Base-by-base conservation (phyloP, 2,797 vertebrate genomes). In the Enteromius treurensis region DNA sequence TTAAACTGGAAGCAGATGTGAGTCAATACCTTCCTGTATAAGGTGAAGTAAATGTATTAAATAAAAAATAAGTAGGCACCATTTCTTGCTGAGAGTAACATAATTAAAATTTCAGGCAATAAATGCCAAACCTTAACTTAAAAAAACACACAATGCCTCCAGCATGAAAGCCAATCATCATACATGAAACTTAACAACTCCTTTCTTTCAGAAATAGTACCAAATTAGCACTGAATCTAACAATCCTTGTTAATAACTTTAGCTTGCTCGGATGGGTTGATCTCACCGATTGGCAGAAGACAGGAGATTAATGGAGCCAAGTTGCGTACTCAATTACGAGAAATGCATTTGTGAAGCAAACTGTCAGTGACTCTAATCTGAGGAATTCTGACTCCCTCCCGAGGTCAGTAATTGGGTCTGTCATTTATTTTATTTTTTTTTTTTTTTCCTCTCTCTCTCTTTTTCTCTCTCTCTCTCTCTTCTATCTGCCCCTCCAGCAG, bases 331-430 rank as follows among this genome's bases (percentile, higher is more conserved):
- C 90, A 92, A 91, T 95, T 94, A 94, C 93, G 92, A 93, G 93
- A 92, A 95, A 92, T 94, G 94, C 92, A 91, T 91, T 91, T 91
- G 91, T 94, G 94, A 96, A 90, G 92, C 90, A 93, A 95, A 95
- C 92, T 93, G 90, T 88, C 92, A 86, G 84, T 95, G 95, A 95
- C 94, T 94, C 92, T 95, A 96, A 96, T 91, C 88, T 90, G 82
- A 90, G 87, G 90, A 91, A 92, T 92, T 90, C 77, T 86, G 84
- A 91, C 89, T 91, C 89, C 87, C 85, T 87, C 81, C 89, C 34
- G 53, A 79, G 88, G 84, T 88, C 89, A 88, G 77, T 88, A 88
- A 88, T 87, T 89, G 84, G 88, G 83, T 79, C 82, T 71, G 86
- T 80, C 51, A 73, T 17, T 76, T n/a, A 40, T 21, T 74, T 62